Evolutionary conservation across 2,797 vertebrate species (phyloP).

Genomic region (Merluccius polli): DNA sequence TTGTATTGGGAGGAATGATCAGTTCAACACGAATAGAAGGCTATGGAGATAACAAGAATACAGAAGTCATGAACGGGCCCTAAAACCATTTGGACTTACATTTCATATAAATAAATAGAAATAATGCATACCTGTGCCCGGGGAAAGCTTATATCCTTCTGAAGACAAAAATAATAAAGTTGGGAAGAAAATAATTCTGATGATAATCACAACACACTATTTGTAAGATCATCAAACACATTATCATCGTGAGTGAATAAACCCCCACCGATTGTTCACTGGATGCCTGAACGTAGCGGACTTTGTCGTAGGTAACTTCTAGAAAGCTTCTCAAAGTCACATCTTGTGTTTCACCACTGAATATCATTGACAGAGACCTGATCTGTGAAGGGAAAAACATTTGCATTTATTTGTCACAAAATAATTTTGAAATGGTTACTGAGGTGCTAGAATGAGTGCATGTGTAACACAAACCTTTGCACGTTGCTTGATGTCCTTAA

Average conservation of each 20-base stretch:
- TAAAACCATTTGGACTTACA: neutral
- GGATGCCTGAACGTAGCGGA: conserved; percentile 40
- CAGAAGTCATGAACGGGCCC: neutral
- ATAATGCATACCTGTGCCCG: conserved; percentile 10
- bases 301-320: conserved; percentile 32
- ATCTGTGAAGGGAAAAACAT: conserved; percentile 43
- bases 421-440: neutral
- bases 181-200: neutral
- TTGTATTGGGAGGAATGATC: conserved; percentile 23
- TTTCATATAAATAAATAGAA: neutral
- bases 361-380: conserved; percentile 36
- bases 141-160: conserved; percentile 15
- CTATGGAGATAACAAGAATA: conserved; percentile 40
- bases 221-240: neutral
- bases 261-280: conserved; percentile 39
- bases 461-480: conserved; percentile 36
- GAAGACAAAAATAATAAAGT: conserved; percentile 15
- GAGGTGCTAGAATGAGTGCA: neutral
- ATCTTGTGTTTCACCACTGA: conserved; percentile 24
- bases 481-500: conserved; percentile 34
- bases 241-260: neutral
- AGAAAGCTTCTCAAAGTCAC: conserved; percentile 50
- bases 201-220: neutral
- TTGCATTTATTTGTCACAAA: neutral
- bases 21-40: conserved; percentile 48